Base-by-base conservation (phyloP, 2,113 vertebrate species). In the Apteryx mantelli region DNA sequence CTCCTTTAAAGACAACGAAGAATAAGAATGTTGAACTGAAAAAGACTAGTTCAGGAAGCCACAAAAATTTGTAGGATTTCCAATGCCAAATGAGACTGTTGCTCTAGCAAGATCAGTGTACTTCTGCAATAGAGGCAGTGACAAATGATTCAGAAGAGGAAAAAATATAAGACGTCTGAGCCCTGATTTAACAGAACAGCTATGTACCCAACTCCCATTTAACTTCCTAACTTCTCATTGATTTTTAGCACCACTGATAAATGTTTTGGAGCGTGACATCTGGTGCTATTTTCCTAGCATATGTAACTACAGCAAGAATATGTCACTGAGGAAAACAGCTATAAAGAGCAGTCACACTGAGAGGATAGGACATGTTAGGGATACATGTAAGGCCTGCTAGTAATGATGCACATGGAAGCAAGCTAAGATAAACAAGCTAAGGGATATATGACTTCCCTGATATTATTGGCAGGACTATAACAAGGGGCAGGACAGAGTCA, bases 321-420 rank as follows among this genome's bases (percentile, higher is more conserved):
- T 0, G 3, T 80, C 73, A 21, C 48, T 46, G 46, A 82, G 42
- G 7, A 38, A 89, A 87, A 52, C 30, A 77, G 11, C 12, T 74
- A 28, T 22, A 36, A 52, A 56, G 44, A 88, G 5, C 40, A 28
- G 56, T 82, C 50, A 48, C 16, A n/a, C 28, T 53, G 21, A n/a
- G 8, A 46, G 11, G 14, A 24, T 0, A 0, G 3, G 20, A 55
- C 4, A 5, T 3, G 15, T 42, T 26, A 79, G 19, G 55, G 65
- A 56, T 56, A 36, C 22, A 52, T 18, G 7, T 18, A 79, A 82
- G 34, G 17, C 28, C 69, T 58, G 46, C 13, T 65, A 86, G 36
- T 19, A 24, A 13, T 13, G 63, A 53, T 26, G 21, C 58, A 64
- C 28, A 64, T 48, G 10, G 84, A 81, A 64, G 10, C 28, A 76